Base-by-base conservation (phyloP, 2,797 vertebrate species). In the Ptychadena robeensis region DNA sequence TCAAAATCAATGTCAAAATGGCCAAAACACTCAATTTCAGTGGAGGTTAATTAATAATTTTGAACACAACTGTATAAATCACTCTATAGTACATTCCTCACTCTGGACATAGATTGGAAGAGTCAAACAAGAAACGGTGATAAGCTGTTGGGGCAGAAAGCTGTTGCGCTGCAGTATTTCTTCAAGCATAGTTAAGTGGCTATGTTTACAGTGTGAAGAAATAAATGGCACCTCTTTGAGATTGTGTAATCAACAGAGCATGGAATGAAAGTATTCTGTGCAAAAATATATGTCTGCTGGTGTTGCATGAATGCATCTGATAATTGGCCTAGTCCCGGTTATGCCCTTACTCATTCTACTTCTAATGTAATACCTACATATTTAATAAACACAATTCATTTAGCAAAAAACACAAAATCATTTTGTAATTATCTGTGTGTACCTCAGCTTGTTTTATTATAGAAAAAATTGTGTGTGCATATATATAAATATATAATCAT, bases 291-390 rank as follows among this genome's bases (percentile, higher is more conserved):
- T 78, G 75, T 67, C 44, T 80, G 69, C 28, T 48, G 35, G 80
- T 38, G 22, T 74, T 80, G 85, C 86, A 76, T 64, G 8, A 0
- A 35, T 82, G 59, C 76, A 18, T 87, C 86, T 85, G 80, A 88
- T 89, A 86, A 87, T 86, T 85, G 81, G 77, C 74, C 66, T 88
- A n/a, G 68, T n/a, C 77, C 87, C 87, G 28, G 87, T 90, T 89
- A 85, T 87, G 82, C 87, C 81, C 22, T 71, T 72, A 67, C 82
- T 82, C 85, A 88, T 81, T 87, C 88, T 88, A 34, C 82, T 89
- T 88, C 83, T 1, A 12, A 69, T 80, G 7, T 34, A 34, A 34
- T 8, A 78, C 44, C 65, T 38, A 82, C 87, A 81, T 85, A 79
- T 71, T 86, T 86, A 80, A 84, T 86, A 75, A 87, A 88, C 71